Evolutionary conservation across 2,888 invertebrate species (phyloP).

Genomic region (Cistogaster globosa): DNA sequence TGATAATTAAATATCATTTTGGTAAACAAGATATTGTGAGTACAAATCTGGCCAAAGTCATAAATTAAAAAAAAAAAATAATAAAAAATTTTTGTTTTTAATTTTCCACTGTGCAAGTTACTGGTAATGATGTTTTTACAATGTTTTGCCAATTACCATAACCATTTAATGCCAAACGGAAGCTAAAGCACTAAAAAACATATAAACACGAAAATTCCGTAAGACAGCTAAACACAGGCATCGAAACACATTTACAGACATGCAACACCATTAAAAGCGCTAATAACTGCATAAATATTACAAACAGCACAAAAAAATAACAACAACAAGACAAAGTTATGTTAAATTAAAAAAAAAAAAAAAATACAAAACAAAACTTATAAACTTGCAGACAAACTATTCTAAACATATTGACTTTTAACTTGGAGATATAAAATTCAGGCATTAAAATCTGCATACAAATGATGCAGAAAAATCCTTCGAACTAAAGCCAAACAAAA

Average conservation of each 20-base stretch:
- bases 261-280: conserved; percentile 29
- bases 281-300: conserved; percentile 68
- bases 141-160: conserved; percentile 56
- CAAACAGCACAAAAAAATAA: conserved; percentile 24
- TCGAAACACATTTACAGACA: conserved; percentile 32
- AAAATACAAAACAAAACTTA: background rate
- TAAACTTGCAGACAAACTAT: background rate
- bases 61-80: too few species aligned
- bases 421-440: conserved; percentile 58
- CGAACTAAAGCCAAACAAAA: background rate
- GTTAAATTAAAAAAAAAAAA: conserved; percentile 13
- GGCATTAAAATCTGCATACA: conserved; percentile 63
- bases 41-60: too few species aligned
- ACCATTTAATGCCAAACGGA: conserved; percentile 47
- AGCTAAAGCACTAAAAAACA: conserved; percentile 43
- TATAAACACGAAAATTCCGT: conserved; percentile 41
- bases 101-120: background rate
- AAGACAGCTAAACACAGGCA: background rate
- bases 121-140: conserved; percentile 27
- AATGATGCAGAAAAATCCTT: conserved; percentile 22
- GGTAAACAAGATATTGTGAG: too few species aligned
- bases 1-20: too few species aligned
- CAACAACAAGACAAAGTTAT: conserved; percentile 4
- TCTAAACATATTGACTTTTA: conserved; percentile 2
- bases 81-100: too few species aligned